phyloP scores from a whole-genome alignment of 2,888 invertebrate species.

The Trilocha varians region DNA sequence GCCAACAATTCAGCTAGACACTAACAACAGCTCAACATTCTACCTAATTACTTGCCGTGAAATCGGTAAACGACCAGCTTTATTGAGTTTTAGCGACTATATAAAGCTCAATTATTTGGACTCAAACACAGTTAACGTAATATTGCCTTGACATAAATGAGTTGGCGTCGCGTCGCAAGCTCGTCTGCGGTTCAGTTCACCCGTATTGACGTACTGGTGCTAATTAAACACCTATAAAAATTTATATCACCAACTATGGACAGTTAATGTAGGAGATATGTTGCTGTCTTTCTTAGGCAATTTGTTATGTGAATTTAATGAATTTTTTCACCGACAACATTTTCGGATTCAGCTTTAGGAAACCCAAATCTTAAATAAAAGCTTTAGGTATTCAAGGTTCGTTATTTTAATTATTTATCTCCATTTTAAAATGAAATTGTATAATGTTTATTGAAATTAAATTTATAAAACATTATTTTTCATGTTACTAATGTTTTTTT shows the following conservation, averaged over 20 bases:
- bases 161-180: constrained; percentile 13
- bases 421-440: too few species aligned
- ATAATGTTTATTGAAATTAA: too few species aligned
- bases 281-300: background rate
- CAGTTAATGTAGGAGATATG: constrained; percentile 6
- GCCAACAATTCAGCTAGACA: constrained; percentile 22
- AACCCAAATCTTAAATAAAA: too few species aligned
- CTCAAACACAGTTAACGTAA: constrained; percentile 27
- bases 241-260: constrained; percentile 32
- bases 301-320: background rate
- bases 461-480: too few species aligned
- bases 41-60: constrained; percentile 43
- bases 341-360: background rate
- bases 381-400: too few species aligned
- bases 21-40: constrained; percentile 25
- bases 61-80: constrained; percentile 43
- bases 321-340: background rate
- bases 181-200: constrained; percentile 17
- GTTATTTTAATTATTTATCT: too few species aligned
- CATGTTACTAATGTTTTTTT: too few species aligned
- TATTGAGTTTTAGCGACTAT: constrained; percentile 40
- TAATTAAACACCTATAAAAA: constrained; percentile 54
- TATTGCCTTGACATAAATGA: constrained; percentile 52
- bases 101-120: constrained; percentile 21
- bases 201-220: constrained; percentile 37